Evolutionary conservation across 2,113 vertebrate genomes (phyloP), one percentile per base, ranked within the genome.

Genomic region (Aix galericulata): DNA sequence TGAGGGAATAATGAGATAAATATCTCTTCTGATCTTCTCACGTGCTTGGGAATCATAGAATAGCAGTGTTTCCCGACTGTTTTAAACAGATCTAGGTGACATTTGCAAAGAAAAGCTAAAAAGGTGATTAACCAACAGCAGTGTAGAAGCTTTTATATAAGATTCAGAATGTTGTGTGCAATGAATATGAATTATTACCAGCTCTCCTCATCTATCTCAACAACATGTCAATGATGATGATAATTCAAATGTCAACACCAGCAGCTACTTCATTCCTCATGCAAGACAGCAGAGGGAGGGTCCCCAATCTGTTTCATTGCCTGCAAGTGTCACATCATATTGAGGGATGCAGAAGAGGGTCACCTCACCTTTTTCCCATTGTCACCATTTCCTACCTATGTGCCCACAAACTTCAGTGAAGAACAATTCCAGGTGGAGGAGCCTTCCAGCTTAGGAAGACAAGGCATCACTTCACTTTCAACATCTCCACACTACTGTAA

Each of bases 231-330:
- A 60, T 38, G 76, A 68, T 64, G 73, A 92, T 7, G 36, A 91
- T 64, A 86, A 96, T 95, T 93, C 83, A 95, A 96, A 90, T 91
- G 93, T 91, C 93, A 95, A 64, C 89, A 81, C 40, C 3, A n/a
- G 85, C 59, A 94, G 71, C 76, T 90, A 25, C 88, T 91, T 91
- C 40, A 77, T 63, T 91, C 63, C 68, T 88, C 34, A 27, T 32
- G 27, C 36, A 87, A 71, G 77, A 81, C 74, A 86, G 46, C 27
- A 63, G 27, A 48, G 16, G 40, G 31, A 77, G 42, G 26, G 26
- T 52, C 67, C 56, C 52, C 60, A 67, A 29, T 34, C n/a, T 84
- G 63, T 38, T 68, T 86, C 22, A 32, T 74, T 74, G 34, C 53
- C 38, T 44, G 9, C 13, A 56, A 93, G 34, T 7, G 64, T 83